A percentile compares a stretch with the other conserved stretches of the same genome.
Conservation (phyloP, 2,797 vertebrate genomes). For the Sebastes minor region DNA sequence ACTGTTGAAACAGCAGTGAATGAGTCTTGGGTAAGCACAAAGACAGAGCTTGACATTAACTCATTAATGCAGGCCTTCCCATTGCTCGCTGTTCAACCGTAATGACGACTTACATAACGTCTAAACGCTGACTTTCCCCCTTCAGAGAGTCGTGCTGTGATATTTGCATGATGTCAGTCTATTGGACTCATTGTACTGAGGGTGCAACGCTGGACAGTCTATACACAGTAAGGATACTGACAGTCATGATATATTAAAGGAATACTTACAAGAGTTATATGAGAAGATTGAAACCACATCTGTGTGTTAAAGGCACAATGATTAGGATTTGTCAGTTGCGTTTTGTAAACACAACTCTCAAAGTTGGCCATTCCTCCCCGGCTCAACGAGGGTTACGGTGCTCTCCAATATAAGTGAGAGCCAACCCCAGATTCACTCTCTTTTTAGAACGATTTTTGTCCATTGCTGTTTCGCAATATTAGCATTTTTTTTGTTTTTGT, state of each 20-base stretch:
- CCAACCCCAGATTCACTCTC: neutral
- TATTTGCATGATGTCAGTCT: slow-evolving; percentile 5
- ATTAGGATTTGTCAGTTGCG: neutral
- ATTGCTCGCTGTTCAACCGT: slow-evolving; percentile 42
- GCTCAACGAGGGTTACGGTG: neutral
- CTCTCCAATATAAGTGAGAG: neutral
- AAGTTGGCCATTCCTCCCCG: neutral
- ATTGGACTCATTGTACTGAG: neutral
- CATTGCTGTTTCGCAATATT: neutral
- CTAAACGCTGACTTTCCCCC: neutral
- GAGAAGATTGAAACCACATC: neutral
- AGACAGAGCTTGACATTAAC: slow-evolving; percentile 39
- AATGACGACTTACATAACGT: slow-evolving; percentile 52
- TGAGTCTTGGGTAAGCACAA: slow-evolving; percentile 15
- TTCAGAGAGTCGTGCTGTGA: neutral
- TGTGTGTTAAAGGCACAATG: neutral
- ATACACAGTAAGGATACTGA: neutral
- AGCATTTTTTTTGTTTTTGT: too few species aligned
- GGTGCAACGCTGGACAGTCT: neutral
- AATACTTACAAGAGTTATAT: neutral
- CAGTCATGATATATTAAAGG: neutral
- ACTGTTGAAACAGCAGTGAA: slow-evolving; percentile 33
- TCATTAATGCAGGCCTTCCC: slow-evolving; percentile 35
- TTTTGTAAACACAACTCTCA: neutral
- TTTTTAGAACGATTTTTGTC: neutral